Base-by-base conservation (phyloP, 1,140 invertebrate species). In the Trichoplusia ni region DNA sequence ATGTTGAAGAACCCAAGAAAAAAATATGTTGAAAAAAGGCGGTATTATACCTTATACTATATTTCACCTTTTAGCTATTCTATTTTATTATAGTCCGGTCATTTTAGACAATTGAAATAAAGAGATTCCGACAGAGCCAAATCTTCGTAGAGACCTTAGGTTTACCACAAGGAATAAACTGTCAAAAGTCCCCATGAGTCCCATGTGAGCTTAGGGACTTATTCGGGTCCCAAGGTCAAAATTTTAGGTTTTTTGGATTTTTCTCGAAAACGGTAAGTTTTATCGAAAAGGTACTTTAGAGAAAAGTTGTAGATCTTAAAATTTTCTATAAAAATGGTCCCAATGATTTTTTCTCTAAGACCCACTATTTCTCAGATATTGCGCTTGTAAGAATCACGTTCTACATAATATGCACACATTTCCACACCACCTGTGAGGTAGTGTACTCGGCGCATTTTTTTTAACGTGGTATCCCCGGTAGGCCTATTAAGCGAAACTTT, bases 61-160 rank as follows among this genome's bases (percentile, higher is more conserved):
- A n/a, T n/a, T n/a, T n/a, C n/a, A n/a, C n/a, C n/a, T n/a, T n/a
- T n/a, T n/a, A n/a, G n/a, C n/a, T n/a, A n/a, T n/a, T n/a, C n/a
- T n/a, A n/a, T n/a, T n/a, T n/a, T n/a, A n/a, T n/a, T n/a, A 18
- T 44, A 53, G 47, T 64, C 61, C 46, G 47, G 33, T 64, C 47
- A 54, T 4, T 27, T 53, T 64, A 64, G 61, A 64, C 38, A 53
- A 40, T 53, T 23, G 33, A 64, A 53, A 53, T 42, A 54, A 0
- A 21, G 44, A 53, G 54, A 64, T 53, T 64, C 23, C 47, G 35
- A 31, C 35, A 64, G 38, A 64, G 38, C 49, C 13, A 44, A 44
- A 53, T 53, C 11, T 64, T 64, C 4, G 23, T 53, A 44, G 21
- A 53, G 35, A 64, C 25, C 47, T 64, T 42, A 8, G 13, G 47